Evolutionary conservation across 2,113 vertebrate species (phyloP).

Genomic region (Xenus cinereus): DNA sequence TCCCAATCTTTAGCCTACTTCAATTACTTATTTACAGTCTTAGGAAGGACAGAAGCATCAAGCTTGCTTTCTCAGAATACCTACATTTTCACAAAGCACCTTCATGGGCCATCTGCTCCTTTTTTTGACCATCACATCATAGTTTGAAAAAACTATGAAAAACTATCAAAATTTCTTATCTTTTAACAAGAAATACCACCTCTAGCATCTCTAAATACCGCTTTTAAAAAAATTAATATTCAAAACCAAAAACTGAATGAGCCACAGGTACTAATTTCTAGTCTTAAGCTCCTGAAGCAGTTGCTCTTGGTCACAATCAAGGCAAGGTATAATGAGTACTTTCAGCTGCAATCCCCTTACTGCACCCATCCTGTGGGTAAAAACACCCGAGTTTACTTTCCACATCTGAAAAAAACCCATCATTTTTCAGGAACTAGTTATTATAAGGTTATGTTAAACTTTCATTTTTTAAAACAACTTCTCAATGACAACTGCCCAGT

Average conservation of each 20-base stretch:
- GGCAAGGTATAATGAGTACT: background rate
- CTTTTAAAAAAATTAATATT: background rate
- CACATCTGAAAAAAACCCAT: background rate
- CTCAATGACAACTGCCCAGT: background rate
- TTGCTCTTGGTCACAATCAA: background rate
- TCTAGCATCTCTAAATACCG: background rate
- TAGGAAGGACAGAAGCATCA: background rate
- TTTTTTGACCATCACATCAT: background rate
- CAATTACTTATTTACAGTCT: background rate
- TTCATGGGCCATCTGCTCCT: fast-evolving
- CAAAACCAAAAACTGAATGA: background rate
- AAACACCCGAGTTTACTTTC: background rate
- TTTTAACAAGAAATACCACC: background rate
- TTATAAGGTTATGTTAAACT: background rate
- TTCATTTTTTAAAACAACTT: background rate
- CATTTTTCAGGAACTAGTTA: background rate
- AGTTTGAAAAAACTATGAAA: background rate
- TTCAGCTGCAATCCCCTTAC: background rate
- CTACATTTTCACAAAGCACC: background rate
- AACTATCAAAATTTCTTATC: background rate
- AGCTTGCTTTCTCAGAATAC: background rate
- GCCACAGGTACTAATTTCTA: background rate
- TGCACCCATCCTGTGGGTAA: background rate
- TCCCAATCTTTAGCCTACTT: background rate
- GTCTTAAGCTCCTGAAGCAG: background rate